A percentile compares a stretch with the other conserved stretches of the same genome.
Evolutionary conservation across 2,888 invertebrate species (phyloP).

Genomic region (Amphipoea lucens): DNA sequence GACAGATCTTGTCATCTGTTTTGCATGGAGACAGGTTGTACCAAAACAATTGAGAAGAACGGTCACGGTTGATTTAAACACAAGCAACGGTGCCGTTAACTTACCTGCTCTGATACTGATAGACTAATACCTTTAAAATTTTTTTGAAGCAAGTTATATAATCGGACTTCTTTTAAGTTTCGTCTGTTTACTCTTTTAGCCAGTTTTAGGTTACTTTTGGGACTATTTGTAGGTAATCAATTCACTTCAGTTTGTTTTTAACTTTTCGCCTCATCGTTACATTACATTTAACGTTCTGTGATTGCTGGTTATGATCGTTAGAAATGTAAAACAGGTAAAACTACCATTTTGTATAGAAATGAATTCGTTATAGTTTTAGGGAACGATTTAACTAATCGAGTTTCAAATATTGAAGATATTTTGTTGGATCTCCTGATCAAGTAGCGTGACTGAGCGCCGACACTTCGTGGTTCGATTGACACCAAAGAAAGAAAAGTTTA

Average conservation of each 20-base stretch:
- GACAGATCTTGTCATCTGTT: conserved; percentile 42
- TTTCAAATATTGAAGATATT: conserved; percentile 61
- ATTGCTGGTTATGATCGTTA: conserved; percentile 51
- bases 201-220: background rate
- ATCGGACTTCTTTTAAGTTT: conserved; percentile 20
- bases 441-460: conserved; percentile 74
- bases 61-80: conserved; percentile 16
- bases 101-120: conserved; percentile 58
- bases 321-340: conserved; percentile 49
- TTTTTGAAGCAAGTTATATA: conserved; percentile 10
- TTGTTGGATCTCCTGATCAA: conserved; percentile 67
- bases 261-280: conserved; percentile 24
- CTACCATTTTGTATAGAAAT: conserved; percentile 35
- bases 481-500: conserved; percentile 79
- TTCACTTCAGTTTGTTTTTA: conserved; percentile 45
- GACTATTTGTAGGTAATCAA: background rate
- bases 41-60: conserved; percentile 33
- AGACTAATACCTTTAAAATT: conserved; percentile 35
- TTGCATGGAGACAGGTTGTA: conserved; percentile 32
- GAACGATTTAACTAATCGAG: conserved; percentile 42
- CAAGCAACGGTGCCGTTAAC: conserved; percentile 33
- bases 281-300: conserved; percentile 37
- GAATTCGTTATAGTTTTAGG: conserved; percentile 62
- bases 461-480: conserved; percentile 77
- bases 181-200: conserved; percentile 26